Base-by-base conservation (phyloP, 2,113 vertebrate genomes). In the Nematolebias whitei region DNA sequence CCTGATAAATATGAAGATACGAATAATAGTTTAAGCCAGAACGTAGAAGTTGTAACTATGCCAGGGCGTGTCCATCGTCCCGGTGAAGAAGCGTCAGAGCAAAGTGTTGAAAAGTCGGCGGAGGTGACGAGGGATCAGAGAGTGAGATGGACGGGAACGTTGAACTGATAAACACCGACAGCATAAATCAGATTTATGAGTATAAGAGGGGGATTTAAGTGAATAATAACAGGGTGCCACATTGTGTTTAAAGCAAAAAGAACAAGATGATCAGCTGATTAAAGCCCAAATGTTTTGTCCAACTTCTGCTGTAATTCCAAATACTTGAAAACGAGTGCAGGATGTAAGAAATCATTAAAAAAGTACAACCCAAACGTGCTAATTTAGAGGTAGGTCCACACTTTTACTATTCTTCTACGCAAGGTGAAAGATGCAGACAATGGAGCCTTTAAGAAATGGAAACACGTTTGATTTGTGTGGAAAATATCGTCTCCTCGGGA, bases 41-140 rank as follows among this genome's bases (percentile, higher is more conserved):
- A 76, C 59, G 54, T 29, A 63, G 41, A 70, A 80, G 41, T 32
- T 19, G 51, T 12, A 63, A 52, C 47, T 5, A 12, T 18, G 55
- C 40, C 32, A 56, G 74, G 76, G 70, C 35, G 22, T 41, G 32
- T 40, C 23, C 4, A 51, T 48, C 58, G 74, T 74, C 62, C 64
- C 61, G 72, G 71, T 62, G 54, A 76, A 38, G 15, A 39, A 82
- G 58, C 0, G 74, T 82, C 63, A 15, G 39, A 64, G 81, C 32
- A 79, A 89, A 85, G 89, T 89, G 88, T 79, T 76, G 71, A 5
- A 55, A 78, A 85, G 84, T 86, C 49, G 71, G 85, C 57, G 89
- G 78, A 91, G 68, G 87, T 91, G 83, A 8, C 35, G 57, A 56
- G 35, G 64, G 71, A 59, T 63, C 8, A 18, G 59, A 38, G 66